Conservation (phyloP, 2,113 vertebrate species). For the Anarrhichthys ocellatus region DNA sequence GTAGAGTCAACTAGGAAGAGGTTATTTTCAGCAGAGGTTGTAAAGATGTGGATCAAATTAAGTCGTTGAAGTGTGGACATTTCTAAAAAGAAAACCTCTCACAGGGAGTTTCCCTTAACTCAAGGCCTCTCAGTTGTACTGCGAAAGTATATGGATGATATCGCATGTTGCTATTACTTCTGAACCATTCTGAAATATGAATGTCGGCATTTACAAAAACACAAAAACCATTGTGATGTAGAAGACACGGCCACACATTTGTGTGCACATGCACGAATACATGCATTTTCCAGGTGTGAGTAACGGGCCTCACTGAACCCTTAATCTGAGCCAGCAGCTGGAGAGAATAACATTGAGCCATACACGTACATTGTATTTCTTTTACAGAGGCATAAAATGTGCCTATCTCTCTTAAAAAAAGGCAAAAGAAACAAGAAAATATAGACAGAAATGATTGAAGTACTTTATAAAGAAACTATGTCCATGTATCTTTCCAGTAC, state of each 20-base stretch:
- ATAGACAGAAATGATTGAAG: background rate
- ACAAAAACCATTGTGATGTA: background rate
- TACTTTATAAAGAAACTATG: background rate
- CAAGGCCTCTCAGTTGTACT: background rate
- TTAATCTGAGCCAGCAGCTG: no score
- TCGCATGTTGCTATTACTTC: background rate
- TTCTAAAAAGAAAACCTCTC: slow-evolving; percentile 2
- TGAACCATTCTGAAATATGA: background rate
- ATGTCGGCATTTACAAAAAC: background rate
- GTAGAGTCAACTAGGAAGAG: slow-evolving; percentile 4
- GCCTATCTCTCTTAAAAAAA: background rate
- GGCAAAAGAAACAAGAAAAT: background rate
- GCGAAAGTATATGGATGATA: background rate
- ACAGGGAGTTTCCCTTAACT: slow-evolving; percentile 12
- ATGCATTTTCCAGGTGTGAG: background rate
- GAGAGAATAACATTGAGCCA: background rate
- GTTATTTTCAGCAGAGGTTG: slow-evolving; percentile 27
- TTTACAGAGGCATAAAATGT: background rate
- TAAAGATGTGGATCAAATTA: slow-evolving; percentile 25
- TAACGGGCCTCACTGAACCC: no score
- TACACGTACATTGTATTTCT: background rate
- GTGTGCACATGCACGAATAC: background rate
- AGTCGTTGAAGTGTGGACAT: slow-evolving; percentile 15
- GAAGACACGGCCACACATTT: background rate
- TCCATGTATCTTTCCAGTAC: background rate